Evolutionary conservation across 2,113 vertebrate species (phyloP).

Genomic region (Phalacrocorax aristotelis): DNA sequence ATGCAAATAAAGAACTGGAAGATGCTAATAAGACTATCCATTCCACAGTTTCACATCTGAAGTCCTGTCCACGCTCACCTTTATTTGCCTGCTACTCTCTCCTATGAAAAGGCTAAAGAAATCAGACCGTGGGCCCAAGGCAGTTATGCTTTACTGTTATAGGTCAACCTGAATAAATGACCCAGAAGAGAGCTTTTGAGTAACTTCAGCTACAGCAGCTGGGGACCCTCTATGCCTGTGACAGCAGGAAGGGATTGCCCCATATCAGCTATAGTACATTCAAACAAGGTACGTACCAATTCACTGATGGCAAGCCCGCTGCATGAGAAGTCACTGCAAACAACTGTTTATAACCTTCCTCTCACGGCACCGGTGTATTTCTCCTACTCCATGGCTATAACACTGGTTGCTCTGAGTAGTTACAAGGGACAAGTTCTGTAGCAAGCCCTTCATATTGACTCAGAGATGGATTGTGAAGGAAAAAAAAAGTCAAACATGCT

Average conservation of each 20-base stretch:
- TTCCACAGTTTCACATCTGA: not conserved
- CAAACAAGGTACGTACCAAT: not conserved
- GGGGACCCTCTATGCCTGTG: not conserved
- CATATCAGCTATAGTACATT: not conserved
- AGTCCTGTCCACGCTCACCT: not conserved
- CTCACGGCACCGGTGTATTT: not conserved
- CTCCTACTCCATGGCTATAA: not conserved
- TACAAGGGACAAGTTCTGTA: not conserved
- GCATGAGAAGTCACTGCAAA: not conserved
- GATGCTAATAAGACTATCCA: not conserved
- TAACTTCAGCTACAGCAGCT: not conserved
- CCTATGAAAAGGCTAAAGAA: not conserved
- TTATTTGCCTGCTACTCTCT: not conserved
- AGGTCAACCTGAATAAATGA: not conserved
- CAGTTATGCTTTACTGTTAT: not conserved
- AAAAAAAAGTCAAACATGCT: not conserved
- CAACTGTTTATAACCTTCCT: not conserved
- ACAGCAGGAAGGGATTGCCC: not conserved
- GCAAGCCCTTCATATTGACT: not conserved
- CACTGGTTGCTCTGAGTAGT: not conserved
- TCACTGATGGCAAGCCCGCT: rapidly evolving
- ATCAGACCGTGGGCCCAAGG: not conserved
- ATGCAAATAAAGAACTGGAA: not conserved
- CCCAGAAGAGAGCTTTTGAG: not conserved
- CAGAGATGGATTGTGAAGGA: rapidly evolving